Percentiles rank a stretch among this genome's conserved stretches.
phyloP scores from a whole-genome alignment of 2,888 invertebrate species.

The Scaeva pyrastri region DNA sequence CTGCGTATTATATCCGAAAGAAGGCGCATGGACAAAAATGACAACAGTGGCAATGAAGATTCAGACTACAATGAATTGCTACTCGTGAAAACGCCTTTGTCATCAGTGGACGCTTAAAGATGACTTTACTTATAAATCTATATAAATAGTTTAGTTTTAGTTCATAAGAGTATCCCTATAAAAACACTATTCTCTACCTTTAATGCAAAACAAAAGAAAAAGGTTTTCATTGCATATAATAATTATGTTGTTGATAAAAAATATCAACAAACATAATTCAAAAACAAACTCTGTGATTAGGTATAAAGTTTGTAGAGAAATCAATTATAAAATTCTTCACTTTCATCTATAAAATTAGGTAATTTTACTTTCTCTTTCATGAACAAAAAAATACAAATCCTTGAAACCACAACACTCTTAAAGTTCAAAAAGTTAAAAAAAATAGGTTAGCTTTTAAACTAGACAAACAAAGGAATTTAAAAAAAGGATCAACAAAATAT shows the following conservation, averaged over 20 bases:
- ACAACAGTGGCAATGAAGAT: conserved; percentile 83
- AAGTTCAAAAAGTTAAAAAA: conserved; percentile 63
- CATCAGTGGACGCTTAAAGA: conserved; percentile 80
- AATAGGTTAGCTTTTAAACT: conserved; percentile 33
- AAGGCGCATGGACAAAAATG: conserved; percentile 82
- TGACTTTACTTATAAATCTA: neutral
- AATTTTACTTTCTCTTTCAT: conserved; percentile 15
- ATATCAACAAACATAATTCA: conserved; percentile 21
- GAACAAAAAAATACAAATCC: conserved; percentile 26
- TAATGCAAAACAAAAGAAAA: conserved; percentile 51
- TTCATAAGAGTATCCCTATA: conserved; percentile 29
- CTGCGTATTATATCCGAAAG: conserved; percentile 84
- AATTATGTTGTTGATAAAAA: conserved; percentile 44
- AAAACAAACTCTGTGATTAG: conserved; percentile 72
- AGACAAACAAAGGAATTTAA: conserved; percentile 46
- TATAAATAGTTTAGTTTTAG: neutral
- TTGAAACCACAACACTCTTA: conserved; percentile 36
- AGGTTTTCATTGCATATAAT: conserved; percentile 62
- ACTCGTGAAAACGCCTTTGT: conserved; percentile 82
- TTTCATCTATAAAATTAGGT: conserved; percentile 11
- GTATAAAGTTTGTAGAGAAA: conserved; percentile 65
- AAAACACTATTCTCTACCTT: conserved; percentile 51
- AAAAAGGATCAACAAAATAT: conserved; percentile 68
- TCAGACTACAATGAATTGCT: conserved; percentile 83
- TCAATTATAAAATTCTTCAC: conserved; percentile 46